phyloP scores from a whole-genome alignment of 2,797 vertebrate genomes.

The Rhabdomys pumilio region DNA sequence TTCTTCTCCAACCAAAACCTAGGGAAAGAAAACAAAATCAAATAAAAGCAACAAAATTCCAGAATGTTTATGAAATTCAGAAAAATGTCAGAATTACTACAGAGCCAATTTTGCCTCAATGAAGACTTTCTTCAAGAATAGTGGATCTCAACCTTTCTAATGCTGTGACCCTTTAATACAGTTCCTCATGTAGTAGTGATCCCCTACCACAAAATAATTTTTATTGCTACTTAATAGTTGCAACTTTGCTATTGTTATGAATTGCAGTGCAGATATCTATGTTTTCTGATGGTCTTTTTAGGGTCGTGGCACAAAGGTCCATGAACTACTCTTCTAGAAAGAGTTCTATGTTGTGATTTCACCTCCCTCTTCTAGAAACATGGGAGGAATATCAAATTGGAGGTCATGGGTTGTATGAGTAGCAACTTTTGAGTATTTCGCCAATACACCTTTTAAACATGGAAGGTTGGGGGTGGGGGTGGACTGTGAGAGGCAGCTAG shows the following conservation, averaged over 20 bases:
- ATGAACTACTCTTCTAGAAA: background rate
- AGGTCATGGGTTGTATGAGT: background rate
- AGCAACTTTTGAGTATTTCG: background rate
- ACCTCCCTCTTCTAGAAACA: background rate
- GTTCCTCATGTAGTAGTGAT: background rate
- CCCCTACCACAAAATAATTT: background rate
- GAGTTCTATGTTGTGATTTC: background rate
- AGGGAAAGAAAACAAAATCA: background rate
- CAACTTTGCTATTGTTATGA: background rate
- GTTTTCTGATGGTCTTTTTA: background rate
- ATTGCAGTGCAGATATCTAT: background rate
- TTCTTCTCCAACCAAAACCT: background rate
- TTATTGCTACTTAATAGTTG: background rate
- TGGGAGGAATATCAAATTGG: background rate
- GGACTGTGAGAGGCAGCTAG: no score
- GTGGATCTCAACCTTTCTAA: background rate
- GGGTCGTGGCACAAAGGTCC: background rate
- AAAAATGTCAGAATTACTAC: conserved; percentile 7
- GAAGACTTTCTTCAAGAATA: background rate
- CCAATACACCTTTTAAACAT: background rate
- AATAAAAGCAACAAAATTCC: background rate
- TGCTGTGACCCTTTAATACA: background rate
- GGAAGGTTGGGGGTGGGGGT: background rate
- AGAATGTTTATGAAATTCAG: background rate
- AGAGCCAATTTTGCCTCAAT: background rate